A percentile compares a stretch with the other conserved stretches of the same genome.
Conservation (phyloP, 2,888 invertebrate species). For the Rotaria macrura region DNA sequence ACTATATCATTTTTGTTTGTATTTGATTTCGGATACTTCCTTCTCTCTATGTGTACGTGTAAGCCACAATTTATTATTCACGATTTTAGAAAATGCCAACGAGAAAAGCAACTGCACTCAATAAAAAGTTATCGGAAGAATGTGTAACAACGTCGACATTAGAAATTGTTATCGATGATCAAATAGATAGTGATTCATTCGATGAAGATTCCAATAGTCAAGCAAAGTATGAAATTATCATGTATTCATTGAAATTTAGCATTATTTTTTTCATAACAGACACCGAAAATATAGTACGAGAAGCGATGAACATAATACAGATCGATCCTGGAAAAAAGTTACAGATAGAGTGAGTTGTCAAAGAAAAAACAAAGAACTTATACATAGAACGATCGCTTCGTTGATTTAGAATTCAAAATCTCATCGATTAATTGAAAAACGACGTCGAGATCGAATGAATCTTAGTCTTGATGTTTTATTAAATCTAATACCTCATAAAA, state of each 20-base stretch:
- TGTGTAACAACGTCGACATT: background rate
- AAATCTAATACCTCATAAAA: slow-evolving; percentile 64
- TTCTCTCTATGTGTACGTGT: too few species aligned
- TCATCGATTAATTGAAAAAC: slow-evolving; percentile 90
- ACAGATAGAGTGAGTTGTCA: background rate
- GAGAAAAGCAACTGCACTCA: too few species aligned
- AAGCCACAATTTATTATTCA: too few species aligned
- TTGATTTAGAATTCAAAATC: slow-evolving; percentile 79
- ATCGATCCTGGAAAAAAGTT: background rate
- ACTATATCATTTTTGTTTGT: too few species aligned
- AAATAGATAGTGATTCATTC: background rate
- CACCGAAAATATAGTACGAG: background rate
- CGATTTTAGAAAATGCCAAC: too few species aligned
- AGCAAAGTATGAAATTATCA: background rate
- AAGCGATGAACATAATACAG: background rate
- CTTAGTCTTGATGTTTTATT: slow-evolving; percentile 86
- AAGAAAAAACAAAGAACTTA: background rate
- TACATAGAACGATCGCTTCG: background rate
- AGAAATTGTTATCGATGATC: background rate
- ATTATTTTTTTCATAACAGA: too few species aligned
- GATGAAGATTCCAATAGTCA: background rate
- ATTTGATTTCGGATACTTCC: too few species aligned
- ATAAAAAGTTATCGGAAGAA: background rate
- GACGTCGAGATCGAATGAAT: slow-evolving; percentile 88
- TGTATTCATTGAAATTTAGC: too few species aligned